Base-by-base conservation (phyloP, 2,113 vertebrate genomes). In the Triplophysa tibetana region DNA sequence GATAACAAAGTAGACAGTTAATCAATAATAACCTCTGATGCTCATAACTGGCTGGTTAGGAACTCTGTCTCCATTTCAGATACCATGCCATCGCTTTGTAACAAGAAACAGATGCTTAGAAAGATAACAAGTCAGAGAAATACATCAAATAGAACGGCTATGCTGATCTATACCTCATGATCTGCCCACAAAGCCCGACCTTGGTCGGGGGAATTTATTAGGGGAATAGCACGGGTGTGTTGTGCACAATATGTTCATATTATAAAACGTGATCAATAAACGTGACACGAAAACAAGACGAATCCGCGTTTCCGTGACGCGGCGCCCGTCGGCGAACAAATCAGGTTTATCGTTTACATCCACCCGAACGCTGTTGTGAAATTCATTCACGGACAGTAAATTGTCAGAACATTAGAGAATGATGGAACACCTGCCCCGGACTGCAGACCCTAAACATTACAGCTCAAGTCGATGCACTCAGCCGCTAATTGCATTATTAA, bases 21-120 rank as follows among this genome's bases (percentile, higher is more conserved):
- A 90, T 92, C 91, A 86, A 90, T 92, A 90, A 68, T 78, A 80
- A 87, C 88, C 87, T 91, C 88, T 88, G 85, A 87, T 83, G 85
- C 86, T 88, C 90, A 90, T 90, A 89, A 88, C 88, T 85, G 81
- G 82, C 87, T 87, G 86, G 86, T 91, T 88, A 88, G 87, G 83
- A 89, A 85, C 83, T 87, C 85, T 83, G 85, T 86, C 85, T 89
- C 84, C 81, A 88, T 88, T 86, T 84, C 82, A 82, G 38, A 87
- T 82, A 81, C 81, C 52, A 80, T 84, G 86, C 85, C 87, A 87
- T 91, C 79, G 77, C 82, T 80, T 70, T 84, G 82, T 82, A 78
- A 81, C 75, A 84, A 67, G 81, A 74, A 77, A 70, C 69, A 81
- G 54, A 79, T 62, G 78, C 63, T 70, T 63, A 75, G 70, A 52